Percentiles rank a stretch among this genome's conserved stretches.
Conservation (phyloP, 2,888 invertebrate species). For the Norana najaformis region DNA sequence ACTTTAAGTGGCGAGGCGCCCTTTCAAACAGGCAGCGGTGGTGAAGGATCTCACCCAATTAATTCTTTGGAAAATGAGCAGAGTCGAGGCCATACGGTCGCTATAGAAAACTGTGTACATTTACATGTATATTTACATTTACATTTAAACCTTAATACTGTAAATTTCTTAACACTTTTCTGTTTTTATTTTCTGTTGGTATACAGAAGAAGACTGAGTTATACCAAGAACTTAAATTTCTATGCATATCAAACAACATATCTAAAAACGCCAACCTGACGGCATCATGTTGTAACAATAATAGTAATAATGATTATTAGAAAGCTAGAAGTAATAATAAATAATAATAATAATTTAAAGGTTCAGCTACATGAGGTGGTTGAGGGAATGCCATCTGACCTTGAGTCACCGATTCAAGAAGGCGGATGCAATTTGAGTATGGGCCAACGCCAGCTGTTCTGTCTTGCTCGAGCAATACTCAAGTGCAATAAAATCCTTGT, state of each 20-base stretch:
- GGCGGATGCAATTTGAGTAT: slow-evolving; percentile 65
- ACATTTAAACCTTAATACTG: not conserved
- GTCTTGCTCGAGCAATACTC: slow-evolving; percentile 84
- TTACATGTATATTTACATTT: too few species aligned
- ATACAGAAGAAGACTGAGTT: not conserved
- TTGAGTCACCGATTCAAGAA: slow-evolving; percentile 52
- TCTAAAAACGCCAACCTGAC: too few species aligned
- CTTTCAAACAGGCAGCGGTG: too few species aligned
- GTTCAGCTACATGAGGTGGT: slow-evolving; percentile 33
- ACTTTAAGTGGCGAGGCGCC: too few species aligned
- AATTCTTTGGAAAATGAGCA: too few species aligned
- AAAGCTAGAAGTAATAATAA: not conserved
- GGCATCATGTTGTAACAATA: not conserved
- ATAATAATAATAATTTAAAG: slow-evolving; percentile 23
- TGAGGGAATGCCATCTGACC: slow-evolving; percentile 51
- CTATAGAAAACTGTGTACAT: too few species aligned
- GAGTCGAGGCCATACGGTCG: too few species aligned
- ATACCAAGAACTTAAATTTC: not conserved
- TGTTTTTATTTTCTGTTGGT: not conserved
- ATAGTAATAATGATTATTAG: not conserved
- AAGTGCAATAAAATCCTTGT: slow-evolving; percentile 67
- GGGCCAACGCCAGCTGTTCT: slow-evolving; percentile 86
- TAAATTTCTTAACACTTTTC: not conserved
- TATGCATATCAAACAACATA: too few species aligned
- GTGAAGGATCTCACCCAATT: too few species aligned